Conservation (phyloP, 1,140 invertebrate species). For the Ceratina australensis region DNA sequence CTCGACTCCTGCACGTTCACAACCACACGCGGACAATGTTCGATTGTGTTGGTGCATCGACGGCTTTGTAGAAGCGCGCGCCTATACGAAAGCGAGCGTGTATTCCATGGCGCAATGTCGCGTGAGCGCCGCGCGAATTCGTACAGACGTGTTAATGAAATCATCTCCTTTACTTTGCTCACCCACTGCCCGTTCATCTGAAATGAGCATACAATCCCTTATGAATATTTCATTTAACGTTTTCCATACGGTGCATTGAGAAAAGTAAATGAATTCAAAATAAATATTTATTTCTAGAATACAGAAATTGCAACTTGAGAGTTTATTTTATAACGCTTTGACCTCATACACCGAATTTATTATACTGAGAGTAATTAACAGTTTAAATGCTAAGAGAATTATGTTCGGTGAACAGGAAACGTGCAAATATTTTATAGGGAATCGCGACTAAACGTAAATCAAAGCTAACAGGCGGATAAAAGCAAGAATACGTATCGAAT, state of each 20-base stretch:
- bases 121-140: background rate
- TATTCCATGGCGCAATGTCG: constrained; percentile 11
- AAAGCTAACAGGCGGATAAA: constrained; percentile 3
- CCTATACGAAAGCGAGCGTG: constrained; percentile 12
- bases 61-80: constrained; percentile 12
- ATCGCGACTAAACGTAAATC: constrained; percentile 1
- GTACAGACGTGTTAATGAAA: background rate
- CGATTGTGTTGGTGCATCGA: background rate
- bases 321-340: too few relatives aligned
- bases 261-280: too few relatives aligned
- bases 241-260: too few relatives aligned
- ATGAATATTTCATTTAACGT: background rate
- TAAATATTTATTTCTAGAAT: too few relatives aligned
- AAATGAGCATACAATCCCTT: background rate
- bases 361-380: background rate
- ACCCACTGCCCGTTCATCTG: background rate
- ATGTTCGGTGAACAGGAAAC: background rate
- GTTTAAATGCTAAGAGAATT: background rate
- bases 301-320: too few relatives aligned
- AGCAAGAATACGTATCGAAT: constrained; percentile 21
- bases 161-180: background rate
- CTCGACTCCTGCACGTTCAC: background rate
- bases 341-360: too few relatives aligned
- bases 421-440: background rate
- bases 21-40: background rate